phyloP scores from a whole-genome alignment of 1,140 invertebrate genomes.

The Leguminivora glycinivorella region DNA sequence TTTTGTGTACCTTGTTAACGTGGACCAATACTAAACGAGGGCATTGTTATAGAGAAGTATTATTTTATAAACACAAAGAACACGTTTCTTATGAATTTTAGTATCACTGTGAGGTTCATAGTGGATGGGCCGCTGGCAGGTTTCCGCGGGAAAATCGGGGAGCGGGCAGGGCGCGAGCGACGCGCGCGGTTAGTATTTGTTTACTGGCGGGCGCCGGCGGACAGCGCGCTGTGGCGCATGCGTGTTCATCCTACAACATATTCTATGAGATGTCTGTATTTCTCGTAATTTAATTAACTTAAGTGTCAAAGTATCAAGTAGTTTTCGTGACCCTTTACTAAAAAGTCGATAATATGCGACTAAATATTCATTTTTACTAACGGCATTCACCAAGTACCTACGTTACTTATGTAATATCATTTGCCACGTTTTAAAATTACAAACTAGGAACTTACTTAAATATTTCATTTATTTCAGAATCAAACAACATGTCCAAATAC shows the following conservation, averaged over 20 bases:
- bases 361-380: neutral
- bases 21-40: neutral
- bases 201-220: constrained; percentile 33
- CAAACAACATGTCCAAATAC: no score
- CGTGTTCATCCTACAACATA: constrained; percentile 34
- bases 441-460: no score
- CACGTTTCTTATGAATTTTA: neutral
- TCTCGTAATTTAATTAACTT: constrained; percentile 39
- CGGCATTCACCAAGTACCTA: neutral
- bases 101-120: constrained; percentile 9
- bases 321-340: constrained; percentile 11
- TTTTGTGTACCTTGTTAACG: constrained; percentile 15
- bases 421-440: neutral
- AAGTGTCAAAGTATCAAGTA: constrained; percentile 32
- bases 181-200: constrained; percentile 30
- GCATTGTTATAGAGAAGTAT: neutral
- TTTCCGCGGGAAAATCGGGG: constrained; percentile 32
- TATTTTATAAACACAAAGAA: constrained; percentile 2
- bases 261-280: constrained; percentile 36
- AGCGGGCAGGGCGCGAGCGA: constrained; percentile 24
- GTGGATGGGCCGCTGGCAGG: constrained; percentile 13
- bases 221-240: constrained; percentile 35
- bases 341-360: neutral
- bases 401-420: neutral
- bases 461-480: no score